These are phyloP conservation scores for Eulemur coronatus DNA, from an alignment of 2,797 vertebrate species.

Conservation along the genomic window DNA sequence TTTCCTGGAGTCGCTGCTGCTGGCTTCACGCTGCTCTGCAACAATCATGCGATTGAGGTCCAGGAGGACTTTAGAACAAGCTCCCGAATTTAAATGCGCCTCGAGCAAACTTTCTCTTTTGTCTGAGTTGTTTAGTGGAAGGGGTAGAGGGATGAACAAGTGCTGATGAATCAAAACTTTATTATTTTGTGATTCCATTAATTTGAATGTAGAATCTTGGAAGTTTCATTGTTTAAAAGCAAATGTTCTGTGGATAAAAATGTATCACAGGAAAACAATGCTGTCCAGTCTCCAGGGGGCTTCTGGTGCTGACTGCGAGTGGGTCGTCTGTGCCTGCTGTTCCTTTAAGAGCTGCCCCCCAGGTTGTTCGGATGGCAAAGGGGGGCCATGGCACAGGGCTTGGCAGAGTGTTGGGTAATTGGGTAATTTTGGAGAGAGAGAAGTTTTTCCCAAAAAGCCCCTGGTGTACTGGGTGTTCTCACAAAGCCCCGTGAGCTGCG, in stretches of 20 bases:
- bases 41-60: not conserved
- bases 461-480: too few species aligned
- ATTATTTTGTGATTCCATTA: not conserved
- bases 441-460: not conserved
- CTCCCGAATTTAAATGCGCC: not conserved
- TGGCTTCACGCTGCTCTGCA: not conserved
- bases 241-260: not conserved
- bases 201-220: not conserved
- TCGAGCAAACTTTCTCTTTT: not conserved
- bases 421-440: not conserved
- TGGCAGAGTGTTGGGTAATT: rapidly evolving
- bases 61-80: not conserved
- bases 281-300: not conserved
- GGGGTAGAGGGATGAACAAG: not conserved
- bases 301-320: rapidly evolving
- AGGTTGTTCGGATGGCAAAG: rapidly evolving
- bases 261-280: not conserved
- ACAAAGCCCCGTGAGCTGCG: rapidly evolving
- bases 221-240: not conserved
- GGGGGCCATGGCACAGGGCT: rapidly evolving
- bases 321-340: rapidly evolving
- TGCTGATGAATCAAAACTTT: not conserved
- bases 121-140: not conserved
- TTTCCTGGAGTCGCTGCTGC: slow-evolving; percentile 4
- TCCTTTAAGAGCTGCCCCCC: not conserved